Evolutionary conservation across 2,888 invertebrate genomes (phyloP).

Genomic region (Parnassius glacialis): DNA sequence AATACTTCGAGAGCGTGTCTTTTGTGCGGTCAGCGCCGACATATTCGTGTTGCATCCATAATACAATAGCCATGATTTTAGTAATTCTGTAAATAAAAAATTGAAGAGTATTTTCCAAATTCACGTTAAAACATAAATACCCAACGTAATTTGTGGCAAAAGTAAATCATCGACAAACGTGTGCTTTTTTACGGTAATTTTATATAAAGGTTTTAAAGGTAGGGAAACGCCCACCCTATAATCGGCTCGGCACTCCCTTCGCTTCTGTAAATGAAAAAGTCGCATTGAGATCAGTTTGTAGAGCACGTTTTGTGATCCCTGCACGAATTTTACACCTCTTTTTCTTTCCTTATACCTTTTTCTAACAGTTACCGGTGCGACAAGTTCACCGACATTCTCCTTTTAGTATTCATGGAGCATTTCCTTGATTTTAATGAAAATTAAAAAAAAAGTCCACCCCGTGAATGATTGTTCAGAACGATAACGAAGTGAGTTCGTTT

Average conservation of each 20-base stretch:
- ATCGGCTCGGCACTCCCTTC: constrained; percentile 9
- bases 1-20: too few species aligned
- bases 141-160: too few species aligned
- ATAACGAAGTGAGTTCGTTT: constrained; percentile 21
- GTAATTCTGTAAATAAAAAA: too few species aligned
- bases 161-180: too few species aligned
- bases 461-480: constrained; percentile 6
- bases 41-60: too few species aligned
- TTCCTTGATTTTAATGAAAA: constrained; percentile 32
- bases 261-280: constrained; percentile 19
- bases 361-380: constrained; percentile 9
- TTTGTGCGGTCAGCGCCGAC: too few species aligned
- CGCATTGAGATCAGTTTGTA: constrained; percentile 14
- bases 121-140: too few species aligned
- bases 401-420: constrained; percentile 39
- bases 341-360: constrained; percentile 2
- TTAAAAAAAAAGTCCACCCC: constrained; percentile 6
- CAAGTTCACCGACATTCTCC: constrained; percentile 32
- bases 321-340: constrained; percentile 1
- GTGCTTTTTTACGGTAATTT: constrained; percentile 12
- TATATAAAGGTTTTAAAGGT: constrained; percentile 1
- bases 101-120: too few species aligned
- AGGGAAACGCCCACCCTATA: constrained; percentile 14
- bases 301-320: constrained; percentile 17
- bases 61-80: too few species aligned